Evolutionary conservation across 2,113 vertebrate genomes (phyloP).

Genomic region (Petromus typicus): DNA sequence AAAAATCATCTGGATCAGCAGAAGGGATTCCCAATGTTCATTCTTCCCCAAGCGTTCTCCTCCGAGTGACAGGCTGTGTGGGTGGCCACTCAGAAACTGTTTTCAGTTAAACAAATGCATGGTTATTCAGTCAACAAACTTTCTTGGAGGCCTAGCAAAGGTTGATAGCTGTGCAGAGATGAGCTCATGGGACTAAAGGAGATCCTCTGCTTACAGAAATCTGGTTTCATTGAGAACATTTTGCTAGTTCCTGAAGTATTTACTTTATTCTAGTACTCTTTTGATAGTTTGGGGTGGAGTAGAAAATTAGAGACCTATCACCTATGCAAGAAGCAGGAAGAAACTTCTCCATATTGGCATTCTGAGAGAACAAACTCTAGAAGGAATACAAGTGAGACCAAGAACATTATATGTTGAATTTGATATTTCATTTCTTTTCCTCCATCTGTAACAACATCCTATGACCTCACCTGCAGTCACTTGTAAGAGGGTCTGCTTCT

Average conservation of each 20-base stretch:
- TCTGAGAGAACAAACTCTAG: neutral
- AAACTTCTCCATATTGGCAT: neutral
- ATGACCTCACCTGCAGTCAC: neutral
- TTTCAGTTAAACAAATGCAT: slow-evolving; percentile 17
- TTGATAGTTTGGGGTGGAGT: neutral
- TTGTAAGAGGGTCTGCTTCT: neutral
- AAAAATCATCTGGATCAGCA: slow-evolving; percentile 28
- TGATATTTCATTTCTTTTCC: neutral
- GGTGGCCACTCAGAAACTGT: neutral
- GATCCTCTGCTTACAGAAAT: neutral
- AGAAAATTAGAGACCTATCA: neutral
- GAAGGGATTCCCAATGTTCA: neutral
- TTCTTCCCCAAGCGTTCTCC: neutral
- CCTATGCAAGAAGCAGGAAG: neutral
- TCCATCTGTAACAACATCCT: neutral
- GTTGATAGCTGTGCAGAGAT: neutral
- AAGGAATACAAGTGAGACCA: neutral
- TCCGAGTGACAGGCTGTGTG: slow-evolving; percentile 25
- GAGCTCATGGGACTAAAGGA: neutral
- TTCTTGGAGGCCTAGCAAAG: neutral
- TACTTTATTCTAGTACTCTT: neutral
- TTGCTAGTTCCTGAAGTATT: neutral
- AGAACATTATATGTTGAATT: neutral
- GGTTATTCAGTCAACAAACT: slow-evolving; percentile 59
- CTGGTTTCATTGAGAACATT: slow-evolving; percentile 4